Evolutionary conservation across 2,888 invertebrate genomes (phyloP).

Genomic region (Brenthis ino): DNA sequence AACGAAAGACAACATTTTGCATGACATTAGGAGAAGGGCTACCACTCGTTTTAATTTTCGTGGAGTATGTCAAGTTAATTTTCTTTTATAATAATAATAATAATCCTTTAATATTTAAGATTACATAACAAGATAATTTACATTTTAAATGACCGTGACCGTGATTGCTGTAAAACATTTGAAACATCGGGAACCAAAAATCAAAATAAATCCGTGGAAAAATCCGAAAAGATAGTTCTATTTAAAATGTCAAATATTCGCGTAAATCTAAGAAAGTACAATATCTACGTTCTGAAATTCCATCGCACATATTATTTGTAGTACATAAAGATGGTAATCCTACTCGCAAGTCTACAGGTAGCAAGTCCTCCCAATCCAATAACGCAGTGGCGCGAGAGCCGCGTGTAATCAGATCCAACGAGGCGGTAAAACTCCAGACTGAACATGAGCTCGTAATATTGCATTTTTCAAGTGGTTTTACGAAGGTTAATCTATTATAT

Average conservation of each 20-base stretch:
- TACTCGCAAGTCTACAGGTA: conserved; percentile 29
- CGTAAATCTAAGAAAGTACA: background rate
- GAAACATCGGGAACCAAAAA: no score
- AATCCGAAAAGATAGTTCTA: no score
- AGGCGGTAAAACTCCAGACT: conserved; percentile 33
- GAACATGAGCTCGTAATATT: conserved; percentile 33
- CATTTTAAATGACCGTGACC: no score
- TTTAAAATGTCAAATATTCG: background rate
- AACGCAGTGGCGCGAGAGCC: conserved; percentile 28
- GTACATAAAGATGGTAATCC: conserved; percentile 3
- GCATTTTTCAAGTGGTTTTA: conserved; percentile 34
- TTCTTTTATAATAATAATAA: background rate
- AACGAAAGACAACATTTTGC: conserved; percentile 29
- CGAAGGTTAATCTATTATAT: conserved; percentile 28
- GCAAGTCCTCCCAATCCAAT: conserved; percentile 34
- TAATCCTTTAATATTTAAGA: background rate
- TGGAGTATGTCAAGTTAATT: background rate
- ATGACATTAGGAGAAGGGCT: conserved; percentile 20
- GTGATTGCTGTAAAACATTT: no score
- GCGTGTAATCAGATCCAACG: conserved; percentile 31
- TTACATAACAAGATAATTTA: background rate
- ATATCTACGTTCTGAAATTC: no score
- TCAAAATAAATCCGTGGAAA: no score
- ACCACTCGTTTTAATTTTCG: conserved; percentile 2
- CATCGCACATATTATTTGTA: background rate